Percentiles rank a stretch among this genome's conserved stretches.
Evolutionary conservation across 2,888 invertebrate species (phyloP).

Genomic region (Hyles lineata): DNA sequence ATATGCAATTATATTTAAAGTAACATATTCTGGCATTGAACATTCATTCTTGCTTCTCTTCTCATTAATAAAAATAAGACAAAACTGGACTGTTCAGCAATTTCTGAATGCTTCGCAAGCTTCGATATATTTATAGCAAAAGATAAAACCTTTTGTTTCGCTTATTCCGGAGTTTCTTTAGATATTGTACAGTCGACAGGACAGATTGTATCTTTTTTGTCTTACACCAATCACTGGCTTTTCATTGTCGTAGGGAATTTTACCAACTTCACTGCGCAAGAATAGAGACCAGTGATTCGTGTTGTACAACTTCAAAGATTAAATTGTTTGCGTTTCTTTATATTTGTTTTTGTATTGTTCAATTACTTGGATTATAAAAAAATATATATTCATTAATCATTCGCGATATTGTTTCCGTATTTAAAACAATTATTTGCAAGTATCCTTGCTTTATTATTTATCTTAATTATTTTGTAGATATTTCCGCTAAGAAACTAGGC

Average conservation of each 20-base stretch:
- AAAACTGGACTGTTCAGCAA: too few relatives aligned
- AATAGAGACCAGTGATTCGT: background rate
- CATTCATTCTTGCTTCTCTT: too few relatives aligned
- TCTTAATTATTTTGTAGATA: too few relatives aligned
- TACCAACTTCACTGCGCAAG: slow-evolving; percentile 8
- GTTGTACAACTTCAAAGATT: background rate
- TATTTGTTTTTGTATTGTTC: background rate
- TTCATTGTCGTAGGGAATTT: background rate
- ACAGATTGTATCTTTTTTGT: slow-evolving; percentile 29
- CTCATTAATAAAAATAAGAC: too few relatives aligned
- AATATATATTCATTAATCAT: too few relatives aligned
- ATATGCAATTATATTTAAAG: too few relatives aligned
- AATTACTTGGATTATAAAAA: background rate
- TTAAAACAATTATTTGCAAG: too few relatives aligned
- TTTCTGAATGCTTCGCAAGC: background rate
- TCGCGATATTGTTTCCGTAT: too few relatives aligned
- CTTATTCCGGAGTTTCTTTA: slow-evolving; percentile 8
- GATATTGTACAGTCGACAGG: slow-evolving; percentile 21
- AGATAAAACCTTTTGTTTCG: slow-evolving; percentile 18
- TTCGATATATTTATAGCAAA: background rate
- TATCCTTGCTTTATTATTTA: too few relatives aligned
- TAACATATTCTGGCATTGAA: too few relatives aligned
- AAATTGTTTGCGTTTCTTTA: background rate
- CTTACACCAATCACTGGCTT: slow-evolving; percentile 19
- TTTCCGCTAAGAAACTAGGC: too few relatives aligned